Percentiles rank a stretch among this genome's conserved stretches.
phyloP scores from a whole-genome alignment of 2,797 vertebrate species.

The Acipenser ruthenus region DNA sequence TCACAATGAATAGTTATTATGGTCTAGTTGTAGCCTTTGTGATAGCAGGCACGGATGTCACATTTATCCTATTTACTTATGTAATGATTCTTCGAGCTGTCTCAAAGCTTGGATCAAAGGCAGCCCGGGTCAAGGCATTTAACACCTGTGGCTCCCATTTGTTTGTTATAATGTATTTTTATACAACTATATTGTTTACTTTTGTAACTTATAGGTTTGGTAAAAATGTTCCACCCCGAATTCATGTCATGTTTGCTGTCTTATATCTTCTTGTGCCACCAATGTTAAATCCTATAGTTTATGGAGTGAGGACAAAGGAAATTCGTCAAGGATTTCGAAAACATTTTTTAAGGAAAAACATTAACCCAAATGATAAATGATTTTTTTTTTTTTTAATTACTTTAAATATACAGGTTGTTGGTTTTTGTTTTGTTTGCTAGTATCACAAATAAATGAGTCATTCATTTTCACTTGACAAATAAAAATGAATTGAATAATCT shows the following conservation, averaged over 20 bases:
- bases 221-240: not conserved
- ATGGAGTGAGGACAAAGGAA: slow-evolving; percentile 1
- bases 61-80: not conserved
- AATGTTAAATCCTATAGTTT: slow-evolving; percentile 3
- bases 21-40: not conserved
- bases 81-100: slow-evolving; percentile 6
- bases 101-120: not conserved
- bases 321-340: not conserved
- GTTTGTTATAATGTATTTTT: slow-evolving; percentile 6
- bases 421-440: too few relatives aligned
- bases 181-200: not conserved
- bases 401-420: too few relatives aligned
- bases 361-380: not conserved
- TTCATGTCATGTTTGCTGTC: not conserved
- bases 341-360: not conserved
- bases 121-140: not conserved
- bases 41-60: not conserved
- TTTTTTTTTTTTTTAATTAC: too few relatives aligned
- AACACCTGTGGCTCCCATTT: slow-evolving; percentile 3
- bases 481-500: too few relatives aligned
- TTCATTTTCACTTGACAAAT: too few relatives aligned
- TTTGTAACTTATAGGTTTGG: slow-evolving; percentile 1
- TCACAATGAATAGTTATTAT: not conserved
- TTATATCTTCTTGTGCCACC: slow-evolving; percentile 2
- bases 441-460: too few relatives aligned